Percentiles rank a stretch among this genome's conserved stretches.
These are phyloP conservation scores for Drosophila mercatorum DNA, from an alignment of 2,888 invertebrate species.

Conservation along the genomic window DNA sequence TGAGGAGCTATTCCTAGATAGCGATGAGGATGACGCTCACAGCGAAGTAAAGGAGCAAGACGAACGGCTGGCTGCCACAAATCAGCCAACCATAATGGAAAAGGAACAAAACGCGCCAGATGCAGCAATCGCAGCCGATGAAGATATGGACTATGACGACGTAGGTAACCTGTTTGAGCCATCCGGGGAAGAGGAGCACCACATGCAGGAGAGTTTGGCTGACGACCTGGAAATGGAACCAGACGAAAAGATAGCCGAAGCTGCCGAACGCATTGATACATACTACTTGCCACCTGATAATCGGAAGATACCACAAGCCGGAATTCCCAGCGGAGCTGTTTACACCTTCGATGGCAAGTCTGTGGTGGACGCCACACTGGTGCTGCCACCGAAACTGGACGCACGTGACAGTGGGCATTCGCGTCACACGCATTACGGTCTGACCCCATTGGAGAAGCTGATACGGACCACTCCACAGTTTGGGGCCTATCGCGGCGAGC, in stretches of 20 bases:
- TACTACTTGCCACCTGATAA: conserved; percentile 90
- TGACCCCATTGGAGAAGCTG: conserved; percentile 87
- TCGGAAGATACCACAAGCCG: conserved; percentile 82
- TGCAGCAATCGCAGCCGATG: not conserved
- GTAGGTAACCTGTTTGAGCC: conserved; percentile 52
- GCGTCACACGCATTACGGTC: conserved; percentile 72
- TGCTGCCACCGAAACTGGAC: conserved; percentile 85
- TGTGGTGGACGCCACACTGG: conserved; percentile 88
- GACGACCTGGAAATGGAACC: conserved; percentile 71
- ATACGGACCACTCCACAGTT: conserved; percentile 89
- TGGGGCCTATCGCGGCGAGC: conserved; percentile 90
- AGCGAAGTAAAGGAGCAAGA: conserved; percentile 25
- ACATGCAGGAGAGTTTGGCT: conserved; percentile 70
- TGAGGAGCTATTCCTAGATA: conserved; percentile 61
- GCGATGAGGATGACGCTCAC: conserved; percentile 19
- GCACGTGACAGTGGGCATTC: conserved; percentile 57
- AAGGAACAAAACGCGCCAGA: conserved; percentile 35
- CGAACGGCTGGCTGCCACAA: conserved; percentile 17
- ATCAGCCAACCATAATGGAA: conserved; percentile 2
- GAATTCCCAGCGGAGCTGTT: conserved; percentile 86
- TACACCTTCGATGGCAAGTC: conserved; percentile 92
- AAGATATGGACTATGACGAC: conserved; percentile 53
- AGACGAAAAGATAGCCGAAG: conserved; percentile 84
- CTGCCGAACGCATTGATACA: conserved; percentile 89
- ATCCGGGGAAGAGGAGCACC: conserved; percentile 40